These are phyloP conservation scores for Dendrocopos noguchii DNA, from an alignment of 2,113 vertebrate genomes.

Conservation along the genomic window DNA sequence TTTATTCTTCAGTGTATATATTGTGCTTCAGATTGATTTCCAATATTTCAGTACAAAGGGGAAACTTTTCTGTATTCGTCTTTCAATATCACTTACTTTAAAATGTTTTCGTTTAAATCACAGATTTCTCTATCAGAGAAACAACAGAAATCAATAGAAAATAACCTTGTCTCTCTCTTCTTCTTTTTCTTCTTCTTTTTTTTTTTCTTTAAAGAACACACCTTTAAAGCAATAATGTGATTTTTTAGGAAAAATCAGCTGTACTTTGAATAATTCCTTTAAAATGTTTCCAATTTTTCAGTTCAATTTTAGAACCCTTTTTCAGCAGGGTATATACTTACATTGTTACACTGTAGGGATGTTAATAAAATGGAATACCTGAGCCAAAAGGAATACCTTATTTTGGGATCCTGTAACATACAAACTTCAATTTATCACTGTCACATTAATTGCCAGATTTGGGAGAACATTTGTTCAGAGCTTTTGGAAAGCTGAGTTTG, in stretches of 20 bases:
- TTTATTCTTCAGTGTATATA: neutral
- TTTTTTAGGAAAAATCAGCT: neutral
- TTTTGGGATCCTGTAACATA: neutral
- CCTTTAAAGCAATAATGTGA: neutral
- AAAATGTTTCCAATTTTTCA: neutral
- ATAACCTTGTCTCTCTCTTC: neutral
- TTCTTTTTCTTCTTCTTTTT: neutral
- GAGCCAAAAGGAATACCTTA: neutral
- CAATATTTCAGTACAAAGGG: neutral
- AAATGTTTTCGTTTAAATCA: neutral
- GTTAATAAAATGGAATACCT: neutral
- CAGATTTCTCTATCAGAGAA: neutral
- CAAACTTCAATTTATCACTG: neutral
- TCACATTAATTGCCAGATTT: neutral
- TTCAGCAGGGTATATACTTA: neutral
- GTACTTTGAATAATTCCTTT: neutral
- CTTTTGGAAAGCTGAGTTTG: neutral
- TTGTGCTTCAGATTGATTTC: constrained; percentile 4
- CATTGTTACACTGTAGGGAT: neutral
- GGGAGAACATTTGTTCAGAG: neutral
- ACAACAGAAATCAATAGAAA: neutral
- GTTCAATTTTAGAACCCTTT: neutral
- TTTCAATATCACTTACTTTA: neutral
- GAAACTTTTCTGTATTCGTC: neutral
- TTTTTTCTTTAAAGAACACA: accelerated